Base-by-base conservation (phyloP, 2,888 invertebrate genomes). In the Adineta ricciae region DNA sequence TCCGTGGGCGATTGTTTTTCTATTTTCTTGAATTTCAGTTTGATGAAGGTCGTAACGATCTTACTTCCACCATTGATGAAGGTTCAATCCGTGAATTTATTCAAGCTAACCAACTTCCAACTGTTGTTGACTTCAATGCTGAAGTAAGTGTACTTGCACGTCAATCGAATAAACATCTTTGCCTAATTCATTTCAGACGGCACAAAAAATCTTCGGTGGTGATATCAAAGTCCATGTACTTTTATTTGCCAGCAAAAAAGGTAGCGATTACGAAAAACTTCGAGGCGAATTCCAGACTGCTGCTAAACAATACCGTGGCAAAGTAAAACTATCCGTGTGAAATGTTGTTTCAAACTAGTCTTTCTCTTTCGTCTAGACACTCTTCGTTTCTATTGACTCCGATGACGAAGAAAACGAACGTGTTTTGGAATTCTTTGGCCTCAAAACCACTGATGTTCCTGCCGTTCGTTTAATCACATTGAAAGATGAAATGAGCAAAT, bases 371-470 rank as follows among this genome's bases (percentile, higher is more conserved):
- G 1, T 73, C 90, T 94, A 94, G 92, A 93, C 93, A 88, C 93
- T 99, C 89, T 96, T 97, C 89, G 97, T 99, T 52, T 95, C 95
- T 88, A 96, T 99, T 90, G 94, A 99, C 91, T 94, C 95, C 83
- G 96, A 95, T 89, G 95, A 96, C 90, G 95, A 95, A 90, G 98
- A 99, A 90, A 97, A 99, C 91, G 94, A 94, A 88, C 93, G 98
- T 89, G 98, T 99, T 91, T 92, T 99, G 90, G 99, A 99, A 92
- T 99, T 97, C 95, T 99, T 99, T 92, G 98, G 97, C 88, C 94
- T 98, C 93, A 95, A 94, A 92, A 94, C 95, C 91, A 94, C 95
- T n/a, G 96, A 92, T 56, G 89, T 90, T 83, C 92, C 92, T 83
- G 89, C 91, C 86, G 94, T 96, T 89, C 94, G 97, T 88, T 92